Evolutionary conservation across 2,797 vertebrate species (phyloP).

Genomic region (Girardinus metallicus): DNA sequence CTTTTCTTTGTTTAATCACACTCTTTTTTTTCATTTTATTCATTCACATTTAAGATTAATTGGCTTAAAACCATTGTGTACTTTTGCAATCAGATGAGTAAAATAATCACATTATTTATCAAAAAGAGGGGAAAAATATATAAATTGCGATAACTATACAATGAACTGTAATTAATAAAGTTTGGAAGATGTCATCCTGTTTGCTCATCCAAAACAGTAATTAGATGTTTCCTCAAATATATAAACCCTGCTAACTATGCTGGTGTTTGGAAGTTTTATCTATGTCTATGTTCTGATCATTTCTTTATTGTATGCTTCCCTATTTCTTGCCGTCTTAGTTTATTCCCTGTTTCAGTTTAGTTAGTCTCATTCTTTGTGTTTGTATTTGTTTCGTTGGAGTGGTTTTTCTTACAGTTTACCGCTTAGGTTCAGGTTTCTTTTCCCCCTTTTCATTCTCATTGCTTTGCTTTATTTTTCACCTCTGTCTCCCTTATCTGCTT

Average conservation of each 20-base stretch:
- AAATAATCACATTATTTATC: not conserved
- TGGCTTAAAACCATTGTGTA: not conserved
- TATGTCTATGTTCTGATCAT: too few relatives aligned
- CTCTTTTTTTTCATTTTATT: not conserved
- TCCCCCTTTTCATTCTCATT: too few relatives aligned
- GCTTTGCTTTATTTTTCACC: too few relatives aligned
- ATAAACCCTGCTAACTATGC: not conserved
- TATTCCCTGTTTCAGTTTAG: too few relatives aligned
- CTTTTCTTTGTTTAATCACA: conserved; percentile 19
- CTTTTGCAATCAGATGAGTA: not conserved
- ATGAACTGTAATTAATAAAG: not conserved
- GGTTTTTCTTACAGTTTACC: too few relatives aligned
- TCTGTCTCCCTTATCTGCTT: too few relatives aligned
- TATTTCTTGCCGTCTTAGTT: too few relatives aligned
- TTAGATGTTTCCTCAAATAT: not conserved
- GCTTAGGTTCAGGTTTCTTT: too few relatives aligned
- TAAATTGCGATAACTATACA: not conserved
- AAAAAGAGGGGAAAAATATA: not conserved
- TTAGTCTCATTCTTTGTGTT: too few relatives aligned
- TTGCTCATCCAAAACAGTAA: not conserved
- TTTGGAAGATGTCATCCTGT: not conserved
- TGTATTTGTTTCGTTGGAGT: too few relatives aligned
- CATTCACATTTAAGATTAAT: not conserved
- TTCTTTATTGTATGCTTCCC: too few relatives aligned
- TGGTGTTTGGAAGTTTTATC: too few relatives aligned